Base-by-base conservation (phyloP, 1,140 invertebrate species). In the Atta texana region DNA sequence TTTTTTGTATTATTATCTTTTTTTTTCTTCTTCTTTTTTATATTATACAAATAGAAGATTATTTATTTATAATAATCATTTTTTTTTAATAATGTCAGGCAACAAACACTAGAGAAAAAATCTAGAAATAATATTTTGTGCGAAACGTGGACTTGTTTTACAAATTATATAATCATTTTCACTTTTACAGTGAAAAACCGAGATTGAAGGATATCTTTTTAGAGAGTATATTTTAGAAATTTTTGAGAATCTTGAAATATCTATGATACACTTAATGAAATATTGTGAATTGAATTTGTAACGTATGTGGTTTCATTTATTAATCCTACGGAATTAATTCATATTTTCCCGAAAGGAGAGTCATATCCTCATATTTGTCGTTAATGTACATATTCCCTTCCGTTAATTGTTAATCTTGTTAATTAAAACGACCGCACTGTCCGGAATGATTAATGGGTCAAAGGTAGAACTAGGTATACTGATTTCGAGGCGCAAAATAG, bases 391-490 rank as follows among this genome's bases (percentile, higher is more conserved):
- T 69, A 21, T n/a, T 69, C 31, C 53, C 51, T 55, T 51, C 44
- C 49, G 63, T 81, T 69, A 69, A 81, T 55, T 68, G 63, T 69
- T 81, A 81, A 81, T 81, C 49, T 69, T 21, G 64, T 81, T 81
- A 81, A 84, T 84, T 84, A 72, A 84, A 72, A 49, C 74, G 55
- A 18, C 39, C 68, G 55, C 53, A 28, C 28, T 24, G 24, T 74
- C 24, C 53, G 18, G 39, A 72, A 61, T 72, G 61, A 28, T 80
- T 66, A 66, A 66, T 64, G 53, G 63, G 49, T 81, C 18, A 53
- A 61, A 74, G 34, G 34, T 74, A 28, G 61, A 18, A 53, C 34
- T 39, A 82, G 66, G 44, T 72, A 82, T 82, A 24, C 39, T 59
- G 80, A 82, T 82, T 72, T 72, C 21, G 21, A 55, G 39, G 34